Base-by-base conservation (phyloP, 2,113 vertebrate genomes). In the Atrichornis clamosus region DNA sequence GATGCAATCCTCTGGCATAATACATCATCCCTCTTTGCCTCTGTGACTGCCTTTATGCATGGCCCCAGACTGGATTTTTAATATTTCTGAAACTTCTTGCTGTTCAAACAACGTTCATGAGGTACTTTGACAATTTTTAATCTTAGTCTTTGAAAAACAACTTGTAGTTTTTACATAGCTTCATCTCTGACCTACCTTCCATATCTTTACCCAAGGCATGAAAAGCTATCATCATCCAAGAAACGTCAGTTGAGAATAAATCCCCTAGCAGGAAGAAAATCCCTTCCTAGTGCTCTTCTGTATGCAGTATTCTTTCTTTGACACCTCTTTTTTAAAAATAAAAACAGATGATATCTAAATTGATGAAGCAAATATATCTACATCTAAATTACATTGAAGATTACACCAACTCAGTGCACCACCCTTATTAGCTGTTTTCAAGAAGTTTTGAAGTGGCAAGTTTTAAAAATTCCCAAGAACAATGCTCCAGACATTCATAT, bases 401-500 rank as follows among this genome's bases (percentile, higher is more conserved):
- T 69, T 73, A 60, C 82, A 52, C 42, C 46, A 88, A 50, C 33
- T 85, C 60, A 65, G 14, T 53, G 14, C 18, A 77, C 15, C 24
- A 55, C 20, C 33, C 22, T 33, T 82, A 50, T 82, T 82, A 85
- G 33, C 30, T 49, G 13, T 89, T 95, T 95, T 90, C 82, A 90
- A 68, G 73, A 69, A 77, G 37, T 44, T 78, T 64, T 79, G 63
- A 97, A 91, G 58, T 89, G 32, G 53, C 41, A 94, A 77, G 63
- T 75, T 95, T 62, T 85, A 95, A 92, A 91, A 90, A 83, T 79
- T 84, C 53, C 44, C 59, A 59, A 74, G 81, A 94, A 92, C 17
- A 87, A n/a, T 53, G 21, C 20, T 84, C 24, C 16, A 91, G 84
- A 94, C 83, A 94, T 80, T 88, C 63, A 84, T 44, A 72, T 80